phyloP scores from a whole-genome alignment of 1,140 invertebrate species.

The Drosophila murphyi region DNA sequence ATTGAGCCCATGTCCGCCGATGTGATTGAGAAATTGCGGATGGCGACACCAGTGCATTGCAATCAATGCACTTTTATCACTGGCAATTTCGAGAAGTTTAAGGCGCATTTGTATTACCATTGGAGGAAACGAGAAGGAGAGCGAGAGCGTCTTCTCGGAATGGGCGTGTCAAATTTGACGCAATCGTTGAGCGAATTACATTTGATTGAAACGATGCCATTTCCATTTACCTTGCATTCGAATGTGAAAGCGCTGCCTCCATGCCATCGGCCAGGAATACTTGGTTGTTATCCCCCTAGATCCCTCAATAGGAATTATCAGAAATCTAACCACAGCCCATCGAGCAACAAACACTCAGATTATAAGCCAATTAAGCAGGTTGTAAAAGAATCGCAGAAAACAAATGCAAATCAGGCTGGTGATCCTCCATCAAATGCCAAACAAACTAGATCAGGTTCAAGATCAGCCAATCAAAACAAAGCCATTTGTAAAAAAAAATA shows the following conservation, averaged over 20 bases:
- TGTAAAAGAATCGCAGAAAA: neutral
- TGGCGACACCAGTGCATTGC: slow-evolving; percentile 33
- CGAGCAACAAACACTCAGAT: neutral
- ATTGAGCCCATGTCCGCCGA: slow-evolving; percentile 49
- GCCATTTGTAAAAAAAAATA: neutral
- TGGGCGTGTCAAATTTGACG: neutral
- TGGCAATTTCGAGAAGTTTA: slow-evolving; percentile 22
- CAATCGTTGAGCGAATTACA: neutral
- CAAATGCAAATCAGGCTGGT: neutral
- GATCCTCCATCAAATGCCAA: no score
- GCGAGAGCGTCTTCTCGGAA: neutral
- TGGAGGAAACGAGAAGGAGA: slow-evolving; percentile 33
- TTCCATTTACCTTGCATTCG: no score
- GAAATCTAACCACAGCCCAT: neutral
- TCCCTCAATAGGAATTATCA: no score
- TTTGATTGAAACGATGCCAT: neutral
- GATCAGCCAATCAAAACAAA: neutral
- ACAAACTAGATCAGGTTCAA: neutral
- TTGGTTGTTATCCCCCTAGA: no score
- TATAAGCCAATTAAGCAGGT: neutral
- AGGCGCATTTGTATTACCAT: slow-evolving; percentile 46
- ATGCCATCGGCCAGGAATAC: no score
- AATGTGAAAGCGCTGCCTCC: no score
- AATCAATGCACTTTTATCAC: slow-evolving; percentile 57
- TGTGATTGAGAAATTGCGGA: slow-evolving; percentile 17